Percentiles rank a stretch among this genome's conserved stretches.
These are phyloP conservation scores for Diadophis punctatus DNA, from an alignment of 2,113 vertebrate species.

Conservation along the genomic window DNA sequence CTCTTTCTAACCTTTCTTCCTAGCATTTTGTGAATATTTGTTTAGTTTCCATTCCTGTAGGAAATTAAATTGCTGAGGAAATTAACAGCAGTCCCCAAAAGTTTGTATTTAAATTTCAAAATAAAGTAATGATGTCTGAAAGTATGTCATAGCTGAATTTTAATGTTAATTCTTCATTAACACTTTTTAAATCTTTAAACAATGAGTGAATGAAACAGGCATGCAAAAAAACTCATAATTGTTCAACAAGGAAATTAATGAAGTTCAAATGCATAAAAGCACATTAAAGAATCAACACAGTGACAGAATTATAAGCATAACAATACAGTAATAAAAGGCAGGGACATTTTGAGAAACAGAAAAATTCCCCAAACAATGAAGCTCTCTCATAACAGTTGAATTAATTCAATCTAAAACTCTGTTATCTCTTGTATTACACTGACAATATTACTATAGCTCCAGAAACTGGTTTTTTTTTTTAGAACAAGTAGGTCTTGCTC, in stretches of 20 bases:
- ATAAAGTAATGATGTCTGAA: neutral
- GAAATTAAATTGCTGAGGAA: neutral
- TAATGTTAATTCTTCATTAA: neutral
- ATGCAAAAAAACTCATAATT: neutral
- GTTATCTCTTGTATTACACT: neutral
- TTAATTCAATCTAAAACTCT: neutral
- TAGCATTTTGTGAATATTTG: neutral
- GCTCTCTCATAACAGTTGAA: neutral
- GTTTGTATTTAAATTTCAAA: neutral
- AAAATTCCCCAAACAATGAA: neutral
- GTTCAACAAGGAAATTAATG: neutral
- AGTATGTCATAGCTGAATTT: neutral
- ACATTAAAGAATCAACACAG: neutral
- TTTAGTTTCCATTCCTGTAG: neutral
- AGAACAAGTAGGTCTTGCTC: neutral
- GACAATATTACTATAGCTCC: neutral
- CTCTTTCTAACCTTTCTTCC: neutral
- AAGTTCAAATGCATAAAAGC: neutral
- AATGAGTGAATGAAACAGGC: neutral
- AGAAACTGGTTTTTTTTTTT: neutral
- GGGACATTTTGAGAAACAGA: neutral
- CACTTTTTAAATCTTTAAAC: neutral
- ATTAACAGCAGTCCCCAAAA: neutral
- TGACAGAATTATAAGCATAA: neutral
- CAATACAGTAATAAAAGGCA: neutral